Base-by-base conservation (phyloP, 2,113 vertebrate species). In the Trichomycterus rosablanca region DNA sequence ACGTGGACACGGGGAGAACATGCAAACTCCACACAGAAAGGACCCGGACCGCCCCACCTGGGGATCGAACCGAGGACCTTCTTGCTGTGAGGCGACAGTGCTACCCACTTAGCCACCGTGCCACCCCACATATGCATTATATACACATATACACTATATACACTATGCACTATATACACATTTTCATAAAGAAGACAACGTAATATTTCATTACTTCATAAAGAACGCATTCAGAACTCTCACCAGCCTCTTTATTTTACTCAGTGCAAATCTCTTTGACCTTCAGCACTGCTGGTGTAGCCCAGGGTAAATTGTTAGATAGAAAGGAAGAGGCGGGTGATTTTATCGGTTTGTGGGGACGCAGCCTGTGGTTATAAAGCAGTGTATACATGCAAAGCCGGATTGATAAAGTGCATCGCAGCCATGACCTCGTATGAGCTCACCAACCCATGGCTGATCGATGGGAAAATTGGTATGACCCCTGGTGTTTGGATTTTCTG, bases 391-490 rank as follows among this genome's bases (percentile, higher is more conserved):
- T 48, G 23, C 48, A 66, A 59, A 59, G 45, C 45, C 43, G 12
- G 30, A 66, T 71, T 58, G 57, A 66, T 71, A 23, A 66, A 51
- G 44, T 57, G 37, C 45, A 57, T 66, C 66, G 57, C 53, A 46
- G 57, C 51, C 7, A 15, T 66, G 63, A 56, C 57, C 63, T 50
- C 34, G 16, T 51, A 23, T 22, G 30, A 42, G 46, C 45, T 71
- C 28, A 28, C 52, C 18, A 30, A 20, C 39, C 44, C 20, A 51
- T 61, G 40, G 55, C 57, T 42, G 50, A 61, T 61, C 69, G 45
- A 62, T 71, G 56, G 34, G 43, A 66, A n/a, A 66, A 66, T 43
- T 56, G 54, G 44, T 61, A 52, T 62, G 69, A 66, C 63, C 57
- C 50, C 26, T 34, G 5, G n/a, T 63, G 52, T 50, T 55, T 48